Evolutionary conservation across 2,113 vertebrate species (phyloP).

Genomic region (Crotalus horridus): DNA sequence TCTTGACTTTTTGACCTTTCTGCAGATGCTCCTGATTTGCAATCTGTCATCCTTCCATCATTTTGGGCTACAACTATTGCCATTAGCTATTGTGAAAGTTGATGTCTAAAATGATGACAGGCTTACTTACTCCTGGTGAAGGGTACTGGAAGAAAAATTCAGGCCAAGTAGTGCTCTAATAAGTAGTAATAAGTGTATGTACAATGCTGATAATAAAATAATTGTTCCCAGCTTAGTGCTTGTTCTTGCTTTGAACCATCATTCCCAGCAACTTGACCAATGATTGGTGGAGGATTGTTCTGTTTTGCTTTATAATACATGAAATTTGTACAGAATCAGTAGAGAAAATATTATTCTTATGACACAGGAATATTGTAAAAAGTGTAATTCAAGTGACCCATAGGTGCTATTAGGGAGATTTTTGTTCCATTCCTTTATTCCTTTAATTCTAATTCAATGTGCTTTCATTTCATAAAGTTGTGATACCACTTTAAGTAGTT

Average conservation of each 20-base stretch:
- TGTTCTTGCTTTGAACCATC: neutral
- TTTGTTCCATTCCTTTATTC: constrained; percentile 11
- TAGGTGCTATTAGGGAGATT: neutral
- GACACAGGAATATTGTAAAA: constrained; percentile 41
- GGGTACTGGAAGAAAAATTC: neutral
- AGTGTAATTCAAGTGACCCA: constrained; percentile 23
- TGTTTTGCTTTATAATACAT: neutral
- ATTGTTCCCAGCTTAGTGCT: neutral
- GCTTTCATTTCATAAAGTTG: neutral
- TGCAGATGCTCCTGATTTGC: neutral
- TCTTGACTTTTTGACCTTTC: neutral
- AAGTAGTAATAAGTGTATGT: neutral
- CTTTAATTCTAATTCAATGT: neutral
- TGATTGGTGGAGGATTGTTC: neutral
- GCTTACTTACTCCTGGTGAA: neutral
- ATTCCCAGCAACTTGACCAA: constrained; percentile 5
- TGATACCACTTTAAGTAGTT: neutral
- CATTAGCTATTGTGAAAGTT: neutral
- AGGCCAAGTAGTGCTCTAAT: neutral
- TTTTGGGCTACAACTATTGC: neutral
- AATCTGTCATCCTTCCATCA: neutral
- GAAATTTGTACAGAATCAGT: neutral
- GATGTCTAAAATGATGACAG: neutral
- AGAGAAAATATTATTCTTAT: neutral
- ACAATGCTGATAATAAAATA: neutral